Percentiles rank a stretch among this genome's conserved stretches.
These are phyloP conservation scores for Bovichtus diacanthus DNA, from an alignment of 2,797 vertebrate species.

Conservation along the genomic window DNA sequence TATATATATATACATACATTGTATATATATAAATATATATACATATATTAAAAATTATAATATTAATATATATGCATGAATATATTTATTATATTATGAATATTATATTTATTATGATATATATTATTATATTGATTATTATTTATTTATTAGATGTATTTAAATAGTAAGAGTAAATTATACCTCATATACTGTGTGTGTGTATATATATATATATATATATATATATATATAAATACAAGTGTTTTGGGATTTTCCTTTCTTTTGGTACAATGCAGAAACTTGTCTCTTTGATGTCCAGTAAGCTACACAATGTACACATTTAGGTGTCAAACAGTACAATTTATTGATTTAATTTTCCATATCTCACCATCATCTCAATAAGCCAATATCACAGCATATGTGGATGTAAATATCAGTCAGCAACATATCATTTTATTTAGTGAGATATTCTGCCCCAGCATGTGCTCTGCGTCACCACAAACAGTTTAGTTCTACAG, in stretches of 20 bases:
- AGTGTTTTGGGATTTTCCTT: background rate
- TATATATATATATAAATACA: too few species aligned
- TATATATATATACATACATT: too few species aligned
- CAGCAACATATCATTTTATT: background rate
- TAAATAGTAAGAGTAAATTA: too few species aligned
- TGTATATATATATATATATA: too few species aligned
- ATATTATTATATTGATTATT: too few species aligned
- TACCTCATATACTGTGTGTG: too few species aligned
- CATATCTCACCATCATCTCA: constrained; percentile 10
- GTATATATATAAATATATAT: too few species aligned
- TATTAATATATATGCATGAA: too few species aligned
- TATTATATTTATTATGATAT: too few species aligned
- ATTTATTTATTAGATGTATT: too few species aligned
- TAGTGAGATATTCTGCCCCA: background rate
- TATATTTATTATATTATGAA: too few species aligned
- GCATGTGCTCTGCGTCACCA: background rate
- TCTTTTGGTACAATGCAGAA: background rate
- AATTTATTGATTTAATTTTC: constrained; percentile 50
- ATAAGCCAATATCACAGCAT: constrained; percentile 30
- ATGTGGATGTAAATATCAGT: constrained; percentile 22
- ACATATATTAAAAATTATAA: too few species aligned
- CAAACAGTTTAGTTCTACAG: constrained; percentile 11
- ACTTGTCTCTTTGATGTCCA: background rate
- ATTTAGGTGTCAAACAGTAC: constrained; percentile 22
- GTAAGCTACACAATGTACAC: background rate